Conservation (phyloP, 1,140 invertebrate genomes). For the Atopsyche davidsoni region DNA sequence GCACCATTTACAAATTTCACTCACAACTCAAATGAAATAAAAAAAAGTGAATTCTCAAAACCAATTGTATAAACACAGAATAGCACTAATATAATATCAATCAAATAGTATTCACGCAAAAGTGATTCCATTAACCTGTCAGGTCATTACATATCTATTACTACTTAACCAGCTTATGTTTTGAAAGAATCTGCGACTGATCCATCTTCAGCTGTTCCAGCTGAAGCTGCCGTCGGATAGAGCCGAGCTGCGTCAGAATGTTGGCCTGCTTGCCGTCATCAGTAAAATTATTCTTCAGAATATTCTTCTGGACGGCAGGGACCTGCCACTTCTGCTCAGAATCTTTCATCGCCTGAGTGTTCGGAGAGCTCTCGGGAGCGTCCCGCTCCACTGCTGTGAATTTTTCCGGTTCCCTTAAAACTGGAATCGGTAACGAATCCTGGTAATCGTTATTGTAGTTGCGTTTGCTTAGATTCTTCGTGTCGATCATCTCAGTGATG, state of each 20-base stretch:
- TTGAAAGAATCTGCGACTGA: constrained; percentile 27
- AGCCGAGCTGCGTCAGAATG: constrained; percentile 52
- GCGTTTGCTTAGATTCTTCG: constrained; percentile 16
- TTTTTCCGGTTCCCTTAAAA: constrained; percentile 39
- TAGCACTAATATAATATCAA: too few relatives aligned
- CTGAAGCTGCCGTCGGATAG: constrained; percentile 52
- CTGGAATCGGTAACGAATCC: constrained; percentile 46
- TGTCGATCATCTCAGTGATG: constrained; percentile 28
- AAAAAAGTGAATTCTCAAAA: too few relatives aligned
- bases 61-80: too few relatives aligned
- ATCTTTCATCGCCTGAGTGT: constrained; percentile 44
- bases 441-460: constrained; percentile 32
- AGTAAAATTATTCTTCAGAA: constrained; percentile 43
- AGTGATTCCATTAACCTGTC: too few relatives aligned
- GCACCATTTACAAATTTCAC: too few relatives aligned
- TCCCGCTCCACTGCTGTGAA: constrained; percentile 28
- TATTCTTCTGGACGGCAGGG: constrained; percentile 51
- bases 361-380: constrained; percentile 18
- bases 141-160: too few relatives aligned
- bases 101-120: too few relatives aligned
- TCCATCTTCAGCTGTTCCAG: constrained; percentile 52
- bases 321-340: constrained; percentile 50
- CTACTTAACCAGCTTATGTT: constrained; percentile 20
- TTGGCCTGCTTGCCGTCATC: constrained; percentile 45
- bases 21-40: too few relatives aligned